Percentiles rank a stretch among this genome's conserved stretches.
Conservation (phyloP, 2,113 vertebrate genomes). For the Crypturellus undulatus region DNA sequence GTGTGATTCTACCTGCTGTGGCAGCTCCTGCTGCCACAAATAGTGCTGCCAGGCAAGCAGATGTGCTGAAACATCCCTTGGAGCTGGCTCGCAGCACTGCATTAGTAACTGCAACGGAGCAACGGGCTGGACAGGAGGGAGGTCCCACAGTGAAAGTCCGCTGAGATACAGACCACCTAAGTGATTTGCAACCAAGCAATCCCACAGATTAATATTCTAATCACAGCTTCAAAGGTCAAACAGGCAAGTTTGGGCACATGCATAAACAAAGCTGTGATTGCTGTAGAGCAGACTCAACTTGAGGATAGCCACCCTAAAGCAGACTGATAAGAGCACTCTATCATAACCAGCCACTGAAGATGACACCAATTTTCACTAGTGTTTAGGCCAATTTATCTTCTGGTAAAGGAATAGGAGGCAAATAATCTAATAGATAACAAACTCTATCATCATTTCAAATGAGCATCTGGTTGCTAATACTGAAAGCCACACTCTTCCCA, state of each 20-base stretch:
- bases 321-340: constrained; percentile 42
- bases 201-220: constrained; percentile 67
- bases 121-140: constrained; percentile 54
- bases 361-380: constrained; percentile 35
- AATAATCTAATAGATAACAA: constrained; percentile 65
- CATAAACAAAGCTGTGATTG: constrained; percentile 65
- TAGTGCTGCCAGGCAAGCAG: neutral
- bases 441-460: constrained; percentile 59
- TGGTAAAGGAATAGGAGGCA: constrained; percentile 52
- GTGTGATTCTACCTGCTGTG: neutral
- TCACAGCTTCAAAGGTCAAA: constrained; percentile 69
- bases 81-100: constrained; percentile 2
- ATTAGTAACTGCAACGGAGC: constrained; percentile 28
- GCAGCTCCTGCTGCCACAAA: neutral
- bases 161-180: constrained; percentile 69
- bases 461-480: constrained; percentile 64
- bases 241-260: constrained; percentile 67
- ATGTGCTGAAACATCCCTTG: neutral
- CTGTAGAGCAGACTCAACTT: constrained; percentile 40
- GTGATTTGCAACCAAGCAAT: constrained; percentile 67
- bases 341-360: constrained; percentile 41
- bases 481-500: neutral
- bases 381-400: constrained; percentile 52
- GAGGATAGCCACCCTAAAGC: constrained; percentile 38
- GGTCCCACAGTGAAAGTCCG: constrained; percentile 38